phyloP scores from a whole-genome alignment of 2,888 invertebrate genomes.

The Arctia plantaginis region DNA sequence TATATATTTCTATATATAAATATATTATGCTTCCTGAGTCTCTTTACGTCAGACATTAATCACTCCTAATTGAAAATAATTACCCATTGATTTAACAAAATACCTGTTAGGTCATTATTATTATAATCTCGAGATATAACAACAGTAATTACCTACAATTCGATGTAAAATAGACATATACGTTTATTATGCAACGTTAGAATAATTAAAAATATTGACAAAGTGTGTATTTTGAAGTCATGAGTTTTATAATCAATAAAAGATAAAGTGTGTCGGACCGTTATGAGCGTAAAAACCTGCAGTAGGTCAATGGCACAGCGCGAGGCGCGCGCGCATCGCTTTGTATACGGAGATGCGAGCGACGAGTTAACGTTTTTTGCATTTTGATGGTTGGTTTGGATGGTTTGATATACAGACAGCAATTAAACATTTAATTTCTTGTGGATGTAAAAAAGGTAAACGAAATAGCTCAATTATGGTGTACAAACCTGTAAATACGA shows the following conservation, averaged over 20 bases:
- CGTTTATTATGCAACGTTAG: constrained; percentile 36
- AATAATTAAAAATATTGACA: constrained; percentile 37
- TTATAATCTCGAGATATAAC: constrained; percentile 23
- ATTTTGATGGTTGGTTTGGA: constrained; percentile 51
- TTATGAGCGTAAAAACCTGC: constrained; percentile 82
- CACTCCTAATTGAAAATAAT: constrained; percentile 19
- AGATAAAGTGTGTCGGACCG: constrained; percentile 81
- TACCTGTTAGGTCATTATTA: constrained; percentile 13
- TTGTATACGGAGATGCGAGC: constrained; percentile 36
- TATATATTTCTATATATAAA: not conserved
- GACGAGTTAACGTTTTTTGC: constrained; percentile 41
- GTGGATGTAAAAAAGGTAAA: not conserved
- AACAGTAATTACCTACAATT: constrained; percentile 18
- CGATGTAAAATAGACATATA: constrained; percentile 31
- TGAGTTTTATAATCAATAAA: constrained; percentile 78
- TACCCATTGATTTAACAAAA: constrained; percentile 10
- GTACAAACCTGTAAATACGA: not conserved
- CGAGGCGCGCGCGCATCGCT: constrained; percentile 53
- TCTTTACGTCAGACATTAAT: constrained; percentile 7
- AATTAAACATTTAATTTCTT: constrained; percentile 39
- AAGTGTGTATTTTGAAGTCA: constrained; percentile 67
- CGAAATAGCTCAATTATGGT: not conserved
- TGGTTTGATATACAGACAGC: constrained; percentile 37
- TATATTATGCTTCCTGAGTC: constrained; percentile 8
- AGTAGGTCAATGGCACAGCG: constrained; percentile 83